phyloP scores from a whole-genome alignment of 2,888 invertebrate species.

The Ischnus inquisitorius region DNA sequence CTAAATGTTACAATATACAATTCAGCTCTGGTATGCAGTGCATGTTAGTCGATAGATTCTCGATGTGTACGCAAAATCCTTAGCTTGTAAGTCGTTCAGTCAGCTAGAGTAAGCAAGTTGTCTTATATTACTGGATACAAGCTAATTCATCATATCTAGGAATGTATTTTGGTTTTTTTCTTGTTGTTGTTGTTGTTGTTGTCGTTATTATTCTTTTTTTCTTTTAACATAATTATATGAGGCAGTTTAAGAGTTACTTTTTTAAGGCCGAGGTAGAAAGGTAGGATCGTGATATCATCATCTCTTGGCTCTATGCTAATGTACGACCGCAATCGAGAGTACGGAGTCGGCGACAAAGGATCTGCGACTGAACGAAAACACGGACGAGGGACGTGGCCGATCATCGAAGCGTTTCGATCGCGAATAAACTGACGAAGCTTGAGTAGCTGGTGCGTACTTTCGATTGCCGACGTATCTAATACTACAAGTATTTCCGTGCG shows the following conservation, averaged over 20 bases:
- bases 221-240: slow-evolving; percentile 63
- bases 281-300: slow-evolving; percentile 69
- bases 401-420: not conserved
- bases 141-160: slow-evolving; percentile 67
- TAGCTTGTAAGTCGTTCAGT: slow-evolving; percentile 62
- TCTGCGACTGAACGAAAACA: not conserved
- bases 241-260: slow-evolving; percentile 68
- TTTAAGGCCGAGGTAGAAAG: slow-evolving; percentile 70
- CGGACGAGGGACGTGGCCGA: not conserved
- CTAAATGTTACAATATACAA: slow-evolving; percentile 35
- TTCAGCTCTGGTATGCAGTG: slow-evolving; percentile 43
- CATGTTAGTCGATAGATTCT: slow-evolving; percentile 34
- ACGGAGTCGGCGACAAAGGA: slow-evolving; percentile 25
- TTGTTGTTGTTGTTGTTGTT: slow-evolving; percentile 34
- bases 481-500: slow-evolving; percentile 44
- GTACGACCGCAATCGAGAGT: slow-evolving; percentile 57
- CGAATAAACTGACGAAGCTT: not conserved
- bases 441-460: slow-evolving; percentile 27
- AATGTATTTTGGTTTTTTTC: slow-evolving; percentile 66
- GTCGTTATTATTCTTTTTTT: slow-evolving; percentile 17
- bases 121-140: slow-evolving; percentile 60
- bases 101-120: slow-evolving; percentile 61
- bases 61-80: slow-evolving; percentile 47
- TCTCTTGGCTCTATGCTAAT: slow-evolving; percentile 69
- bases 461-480: slow-evolving; percentile 29